These are phyloP conservation scores for Procambarus clarkii DNA, from an alignment of 1,140 invertebrate genomes.

Conservation along the genomic window DNA sequence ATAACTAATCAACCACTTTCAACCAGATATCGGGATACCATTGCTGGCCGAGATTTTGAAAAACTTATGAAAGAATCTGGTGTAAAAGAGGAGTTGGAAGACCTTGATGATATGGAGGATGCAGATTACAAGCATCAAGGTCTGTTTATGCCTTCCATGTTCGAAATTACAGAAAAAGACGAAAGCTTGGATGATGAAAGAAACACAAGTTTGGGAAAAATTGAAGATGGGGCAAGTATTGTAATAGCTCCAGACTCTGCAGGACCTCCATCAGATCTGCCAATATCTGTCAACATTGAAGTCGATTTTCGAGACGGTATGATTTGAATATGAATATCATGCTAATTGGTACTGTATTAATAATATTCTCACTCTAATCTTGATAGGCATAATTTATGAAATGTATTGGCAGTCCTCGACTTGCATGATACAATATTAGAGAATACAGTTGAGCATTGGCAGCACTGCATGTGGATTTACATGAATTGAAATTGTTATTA, in stretches of 20 bases:
- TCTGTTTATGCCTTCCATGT: background rate
- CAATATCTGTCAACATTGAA: slow-evolving; percentile 68
- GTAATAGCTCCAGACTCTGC: slow-evolving; percentile 52
- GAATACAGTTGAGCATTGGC: no score
- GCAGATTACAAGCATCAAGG: slow-evolving; percentile 41
- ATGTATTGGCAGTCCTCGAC: no score
- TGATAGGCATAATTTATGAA: no score
- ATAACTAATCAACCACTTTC: background rate
- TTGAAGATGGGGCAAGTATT: slow-evolving; percentile 59
- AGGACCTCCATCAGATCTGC: slow-evolving; percentile 53
- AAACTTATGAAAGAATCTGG: slow-evolving; percentile 53
- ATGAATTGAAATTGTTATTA: no score
- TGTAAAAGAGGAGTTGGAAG: slow-evolving; percentile 34
- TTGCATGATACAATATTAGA: no score
- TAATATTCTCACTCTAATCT: no score
- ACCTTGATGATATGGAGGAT: slow-evolving; percentile 44
- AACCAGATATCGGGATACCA: slow-evolving; percentile 60
- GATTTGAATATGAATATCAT: background rate
- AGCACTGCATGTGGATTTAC: no score
- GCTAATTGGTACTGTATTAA: background rate
- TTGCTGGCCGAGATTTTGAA: slow-evolving; percentile 63
- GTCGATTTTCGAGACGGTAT: slow-evolving; percentile 60
- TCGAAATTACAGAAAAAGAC: background rate
- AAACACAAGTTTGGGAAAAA: background rate
- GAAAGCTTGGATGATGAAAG: background rate